Evolutionary conservation across 1,140 invertebrate genomes (phyloP).

Genomic region (Drosophila nebulosa): DNA sequence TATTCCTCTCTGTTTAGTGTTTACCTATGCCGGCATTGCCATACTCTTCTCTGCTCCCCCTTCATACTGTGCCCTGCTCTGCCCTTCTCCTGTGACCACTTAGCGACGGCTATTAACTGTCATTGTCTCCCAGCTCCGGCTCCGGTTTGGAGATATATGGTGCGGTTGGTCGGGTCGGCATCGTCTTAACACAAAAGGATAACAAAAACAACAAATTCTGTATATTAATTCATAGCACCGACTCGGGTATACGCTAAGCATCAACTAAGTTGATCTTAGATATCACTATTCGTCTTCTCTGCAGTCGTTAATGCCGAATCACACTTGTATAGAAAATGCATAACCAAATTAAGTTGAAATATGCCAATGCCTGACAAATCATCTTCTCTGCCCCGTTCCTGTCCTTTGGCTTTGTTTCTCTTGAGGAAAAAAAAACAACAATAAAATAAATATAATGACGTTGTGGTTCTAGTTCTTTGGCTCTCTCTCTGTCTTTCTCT

Average conservation of each 20-base stretch:
- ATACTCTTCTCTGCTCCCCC: conserved; percentile 8
- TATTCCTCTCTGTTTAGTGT: conserved; percentile 33
- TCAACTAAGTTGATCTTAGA: not conserved
- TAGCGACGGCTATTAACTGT: conserved; percentile 52
- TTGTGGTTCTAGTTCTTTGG: not conserved
- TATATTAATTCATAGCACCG: not conserved
- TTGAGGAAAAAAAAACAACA: conserved; percentile 3
- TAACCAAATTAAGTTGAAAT: conserved; percentile 73
- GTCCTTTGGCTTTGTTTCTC: conserved; percentile 1
- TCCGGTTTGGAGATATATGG: conserved; percentile 14
- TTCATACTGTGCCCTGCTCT: not conserved
- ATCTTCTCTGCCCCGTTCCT: not conserved
- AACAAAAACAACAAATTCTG: conserved; percentile 44
- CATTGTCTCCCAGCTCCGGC: conserved; percentile 45
- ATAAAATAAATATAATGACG: conserved; percentile 43
- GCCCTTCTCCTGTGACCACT: conserved; percentile 43
- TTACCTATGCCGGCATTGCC: conserved; percentile 39
- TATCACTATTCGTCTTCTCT: no score
- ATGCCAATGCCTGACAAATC: conserved; percentile 54
- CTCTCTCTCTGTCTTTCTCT: not conserved
- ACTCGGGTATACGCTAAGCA: not conserved
- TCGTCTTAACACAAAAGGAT: conserved; percentile 61
- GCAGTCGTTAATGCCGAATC: not conserved
- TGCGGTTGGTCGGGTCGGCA: conserved; percentile 23
- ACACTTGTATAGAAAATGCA: not conserved